phyloP scores from a whole-genome alignment of 2,113 vertebrate genomes.

The Rostratula benghalensis region DNA sequence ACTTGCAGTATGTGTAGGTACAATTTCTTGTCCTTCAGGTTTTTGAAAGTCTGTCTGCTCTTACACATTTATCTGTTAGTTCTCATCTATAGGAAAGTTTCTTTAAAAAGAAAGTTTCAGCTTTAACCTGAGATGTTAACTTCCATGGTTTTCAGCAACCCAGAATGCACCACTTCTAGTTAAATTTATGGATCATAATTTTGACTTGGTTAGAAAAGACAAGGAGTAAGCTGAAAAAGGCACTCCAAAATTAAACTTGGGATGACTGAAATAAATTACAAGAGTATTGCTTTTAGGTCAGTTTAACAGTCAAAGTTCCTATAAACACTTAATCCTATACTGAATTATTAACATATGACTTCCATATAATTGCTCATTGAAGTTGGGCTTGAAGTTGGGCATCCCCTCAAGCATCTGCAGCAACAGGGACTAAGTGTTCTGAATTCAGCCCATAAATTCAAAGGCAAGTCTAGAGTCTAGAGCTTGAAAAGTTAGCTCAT shows the following conservation, averaged over 20 bases:
- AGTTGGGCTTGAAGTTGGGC: neutral
- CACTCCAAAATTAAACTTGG: neutral
- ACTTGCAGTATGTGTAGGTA: fast-evolving
- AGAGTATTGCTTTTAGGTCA: neutral
- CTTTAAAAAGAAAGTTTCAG: neutral
- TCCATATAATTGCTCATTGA: neutral
- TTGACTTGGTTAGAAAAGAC: neutral
- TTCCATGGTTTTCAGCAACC: neutral
- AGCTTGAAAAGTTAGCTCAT: neutral
- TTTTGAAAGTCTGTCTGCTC: neutral
- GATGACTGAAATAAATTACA: neutral
- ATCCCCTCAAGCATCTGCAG: neutral
- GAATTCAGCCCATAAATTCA: neutral
- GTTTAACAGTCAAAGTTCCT: neutral
- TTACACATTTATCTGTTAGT: neutral
- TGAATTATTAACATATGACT: constrained; percentile 22
- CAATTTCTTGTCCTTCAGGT: neutral
- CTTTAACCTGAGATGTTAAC: neutral
- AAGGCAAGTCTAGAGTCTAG: neutral
- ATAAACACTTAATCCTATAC: neutral
- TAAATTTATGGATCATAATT: neutral
- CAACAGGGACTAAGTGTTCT: neutral
- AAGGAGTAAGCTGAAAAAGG: neutral
- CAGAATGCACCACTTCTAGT: neutral
- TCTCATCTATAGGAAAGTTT: neutral